These are phyloP conservation scores for Micrasema longulum DNA, from an alignment of 1,140 invertebrate species.

Conservation along the genomic window DNA sequence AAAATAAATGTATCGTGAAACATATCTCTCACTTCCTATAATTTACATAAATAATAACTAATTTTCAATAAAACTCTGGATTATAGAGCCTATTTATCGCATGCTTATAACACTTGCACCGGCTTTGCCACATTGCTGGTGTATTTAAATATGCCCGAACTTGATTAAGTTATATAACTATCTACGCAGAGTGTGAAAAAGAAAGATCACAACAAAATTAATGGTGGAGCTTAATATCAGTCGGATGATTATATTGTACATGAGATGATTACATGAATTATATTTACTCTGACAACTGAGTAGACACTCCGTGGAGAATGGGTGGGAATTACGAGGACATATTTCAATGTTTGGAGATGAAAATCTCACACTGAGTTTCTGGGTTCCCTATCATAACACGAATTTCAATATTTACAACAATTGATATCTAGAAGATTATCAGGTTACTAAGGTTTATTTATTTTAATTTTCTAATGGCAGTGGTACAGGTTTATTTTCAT, in stretches of 20 bases:
- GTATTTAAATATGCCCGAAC: constrained; percentile 8
- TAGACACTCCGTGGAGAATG: neutral
- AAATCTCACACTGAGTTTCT: neutral
- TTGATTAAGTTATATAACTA: constrained; percentile 9
- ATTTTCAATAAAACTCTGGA: no score
- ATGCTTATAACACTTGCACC: neutral
- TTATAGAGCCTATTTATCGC: no score
- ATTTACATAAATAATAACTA: no score
- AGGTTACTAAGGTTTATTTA: constrained; percentile 8
- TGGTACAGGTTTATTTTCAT: neutral
- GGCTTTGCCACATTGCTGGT: neutral
- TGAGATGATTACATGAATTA: constrained; percentile 32
- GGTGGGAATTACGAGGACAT: neutral
- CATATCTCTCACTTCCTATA: no score
- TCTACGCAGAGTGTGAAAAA: constrained; percentile 32
- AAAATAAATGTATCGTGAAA: neutral
- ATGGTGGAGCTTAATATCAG: constrained; percentile 45
- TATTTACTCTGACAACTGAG: constrained; percentile 30
- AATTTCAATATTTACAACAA: constrained; percentile 22
- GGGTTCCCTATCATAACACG: constrained; percentile 1
- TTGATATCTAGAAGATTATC: constrained; percentile 1
- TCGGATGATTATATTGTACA: constrained; percentile 43
- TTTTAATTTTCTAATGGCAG: constrained; percentile 27
- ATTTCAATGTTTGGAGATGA: constrained; percentile 23
- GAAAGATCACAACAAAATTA: constrained; percentile 15